A percentile compares a stretch with the other conserved stretches of the same genome.
These are phyloP conservation scores for Folsomia manolachei DNA, from an alignment of 2,888 invertebrate genomes.

Conservation along the genomic window DNA sequence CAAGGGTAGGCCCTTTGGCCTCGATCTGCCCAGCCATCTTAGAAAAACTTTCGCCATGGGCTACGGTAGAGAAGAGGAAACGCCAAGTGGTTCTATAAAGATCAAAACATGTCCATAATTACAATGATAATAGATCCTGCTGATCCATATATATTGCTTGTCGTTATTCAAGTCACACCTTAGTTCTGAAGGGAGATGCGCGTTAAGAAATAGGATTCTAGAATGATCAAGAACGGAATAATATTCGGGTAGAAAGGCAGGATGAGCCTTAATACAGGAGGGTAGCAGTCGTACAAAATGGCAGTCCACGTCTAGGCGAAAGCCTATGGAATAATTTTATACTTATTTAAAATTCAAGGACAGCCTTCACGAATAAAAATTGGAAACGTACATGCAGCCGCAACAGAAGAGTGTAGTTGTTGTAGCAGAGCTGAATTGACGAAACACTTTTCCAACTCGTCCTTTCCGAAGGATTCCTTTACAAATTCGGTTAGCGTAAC, in stretches of 20 bases:
- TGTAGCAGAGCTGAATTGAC: slow-evolving; percentile 40
- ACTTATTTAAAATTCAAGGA: too few relatives aligned
- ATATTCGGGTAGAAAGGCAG: slow-evolving; percentile 7
- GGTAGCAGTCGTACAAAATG: slow-evolving; percentile 38
- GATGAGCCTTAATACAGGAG: slow-evolving; percentile 17
- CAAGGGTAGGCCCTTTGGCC: slow-evolving; percentile 76
- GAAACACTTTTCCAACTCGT: slow-evolving; percentile 42
- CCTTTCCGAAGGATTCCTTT: slow-evolving; percentile 27
- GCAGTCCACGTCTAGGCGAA: slow-evolving; percentile 41
- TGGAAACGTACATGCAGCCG: too few relatives aligned
- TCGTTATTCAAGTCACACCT: slow-evolving; percentile 11
- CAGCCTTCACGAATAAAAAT: too few relatives aligned
- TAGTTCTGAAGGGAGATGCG: slow-evolving; percentile 67
- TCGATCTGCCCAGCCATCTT: slow-evolving; percentile 73
- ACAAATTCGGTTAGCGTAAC: slow-evolving; percentile 25
- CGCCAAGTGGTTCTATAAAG: slow-evolving; percentile 73
- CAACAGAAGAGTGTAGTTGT: slow-evolving; percentile 44
- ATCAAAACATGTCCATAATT: not conserved
- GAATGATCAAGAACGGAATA: slow-evolving; percentile 62
- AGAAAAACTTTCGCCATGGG: slow-evolving; percentile 87
- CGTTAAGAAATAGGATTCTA: slow-evolving; percentile 76
- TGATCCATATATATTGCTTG: not conserved
- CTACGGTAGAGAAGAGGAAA: slow-evolving; percentile 79
- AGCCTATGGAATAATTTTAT: too few relatives aligned
- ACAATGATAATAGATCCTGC: too few relatives aligned